phyloP scores from a whole-genome alignment of 2,113 vertebrate species.

The Amphiprion percula region DNA sequence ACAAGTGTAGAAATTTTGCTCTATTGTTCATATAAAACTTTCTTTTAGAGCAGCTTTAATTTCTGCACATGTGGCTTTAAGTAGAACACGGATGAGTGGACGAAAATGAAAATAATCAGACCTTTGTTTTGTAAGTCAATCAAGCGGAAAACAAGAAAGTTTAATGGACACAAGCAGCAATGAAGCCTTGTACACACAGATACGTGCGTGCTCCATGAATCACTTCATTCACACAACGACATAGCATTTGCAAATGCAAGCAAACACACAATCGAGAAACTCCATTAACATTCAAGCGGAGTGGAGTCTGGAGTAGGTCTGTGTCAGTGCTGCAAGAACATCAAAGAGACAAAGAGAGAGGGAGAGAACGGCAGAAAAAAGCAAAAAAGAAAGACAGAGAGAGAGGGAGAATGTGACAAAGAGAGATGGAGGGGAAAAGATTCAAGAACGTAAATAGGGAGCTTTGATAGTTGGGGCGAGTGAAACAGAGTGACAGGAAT shows the following conservation, averaged over 20 bases:
- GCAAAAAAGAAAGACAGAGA: not conserved
- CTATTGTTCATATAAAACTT: no score
- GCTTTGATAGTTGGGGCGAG: constrained; percentile 47
- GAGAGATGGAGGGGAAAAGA: constrained; percentile 32
- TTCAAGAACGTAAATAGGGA: constrained; percentile 38
- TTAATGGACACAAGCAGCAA: no score
- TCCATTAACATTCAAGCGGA: constrained; percentile 67
- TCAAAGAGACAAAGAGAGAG: constrained; percentile 61
- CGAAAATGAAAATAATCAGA: no score
- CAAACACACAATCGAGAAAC: constrained; percentile 19
- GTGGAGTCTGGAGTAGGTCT: constrained; percentile 40
- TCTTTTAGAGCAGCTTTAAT: not conserved
- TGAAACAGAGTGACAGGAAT: constrained; percentile 34
- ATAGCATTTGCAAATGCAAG: not conserved
- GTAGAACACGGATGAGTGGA: no score
- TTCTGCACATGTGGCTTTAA: no score
- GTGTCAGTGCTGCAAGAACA: constrained; percentile 62
- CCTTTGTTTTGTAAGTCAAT: no score
- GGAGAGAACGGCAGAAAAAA: constrained; percentile 20
- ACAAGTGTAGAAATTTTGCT: no score
- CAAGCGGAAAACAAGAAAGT: no score
- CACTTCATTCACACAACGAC: not conserved
- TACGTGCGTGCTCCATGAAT: not conserved
- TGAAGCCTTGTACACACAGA: no score
- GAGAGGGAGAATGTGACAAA: constrained; percentile 24